phyloP scores from a whole-genome alignment of 2,797 vertebrate genomes.

The Fundulus diaphanus region DNA sequence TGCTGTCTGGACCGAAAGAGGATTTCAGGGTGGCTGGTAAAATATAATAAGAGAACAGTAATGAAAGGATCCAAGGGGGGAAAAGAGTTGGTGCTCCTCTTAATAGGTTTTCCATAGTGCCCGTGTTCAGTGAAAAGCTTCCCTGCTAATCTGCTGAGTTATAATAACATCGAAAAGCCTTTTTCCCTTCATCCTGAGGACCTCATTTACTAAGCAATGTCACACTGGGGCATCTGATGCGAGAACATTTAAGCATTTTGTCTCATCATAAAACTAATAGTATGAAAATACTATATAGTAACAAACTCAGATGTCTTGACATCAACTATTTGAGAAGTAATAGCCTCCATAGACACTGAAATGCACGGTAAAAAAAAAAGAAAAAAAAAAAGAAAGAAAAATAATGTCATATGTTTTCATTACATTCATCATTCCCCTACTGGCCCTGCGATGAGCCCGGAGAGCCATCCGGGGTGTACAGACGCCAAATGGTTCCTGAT shows the following conservation, averaged over 20 bases:
- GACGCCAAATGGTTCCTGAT: not conserved
- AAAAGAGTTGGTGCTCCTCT: constrained; percentile 14
- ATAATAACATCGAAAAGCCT: constrained; percentile 37
- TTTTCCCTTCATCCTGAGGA: constrained; percentile 31
- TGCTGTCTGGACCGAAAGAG: constrained; percentile 19
- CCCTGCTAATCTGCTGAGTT: constrained; percentile 59
- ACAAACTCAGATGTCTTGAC: not conserved
- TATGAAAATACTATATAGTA: not conserved
- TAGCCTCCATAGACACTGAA: not conserved
- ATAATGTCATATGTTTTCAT: no score
- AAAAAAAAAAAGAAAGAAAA: not conserved
- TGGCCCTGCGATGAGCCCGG: not conserved
- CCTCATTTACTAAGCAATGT: constrained; percentile 36
- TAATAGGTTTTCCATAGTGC: constrained; percentile 34
- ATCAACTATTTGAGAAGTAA: not conserved
- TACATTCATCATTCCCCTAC: no score
- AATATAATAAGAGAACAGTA: constrained; percentile 18
- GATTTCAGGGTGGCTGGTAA: constrained; percentile 29
- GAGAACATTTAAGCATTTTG: constrained; percentile 3
- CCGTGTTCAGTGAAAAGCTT: constrained; percentile 32
- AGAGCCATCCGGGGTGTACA: no score
- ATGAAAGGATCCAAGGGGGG: constrained; percentile 26
- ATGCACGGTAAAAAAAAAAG: not conserved
- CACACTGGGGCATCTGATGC: constrained; percentile 24
- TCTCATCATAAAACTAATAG: constrained; percentile 4